Evolutionary conservation across 2,797 vertebrate genomes (phyloP).

Genomic region (Arrhamphus sclerolepis): DNA sequence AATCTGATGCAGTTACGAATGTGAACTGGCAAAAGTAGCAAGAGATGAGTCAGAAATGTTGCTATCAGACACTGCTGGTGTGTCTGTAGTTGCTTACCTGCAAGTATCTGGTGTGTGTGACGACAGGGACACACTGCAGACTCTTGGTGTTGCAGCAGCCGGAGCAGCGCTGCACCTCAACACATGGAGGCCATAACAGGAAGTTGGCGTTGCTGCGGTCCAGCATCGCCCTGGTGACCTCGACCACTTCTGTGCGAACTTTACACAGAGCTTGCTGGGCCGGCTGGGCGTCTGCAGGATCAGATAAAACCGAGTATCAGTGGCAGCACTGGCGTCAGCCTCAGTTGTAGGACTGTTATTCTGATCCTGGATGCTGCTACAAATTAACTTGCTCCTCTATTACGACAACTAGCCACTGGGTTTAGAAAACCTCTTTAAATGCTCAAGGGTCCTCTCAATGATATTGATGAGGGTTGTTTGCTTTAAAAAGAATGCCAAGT

Average conservation of each 20-base stretch:
- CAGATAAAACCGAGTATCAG: constrained; percentile 13
- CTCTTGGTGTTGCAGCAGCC: constrained; percentile 94
- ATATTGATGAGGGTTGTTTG: too few relatives aligned
- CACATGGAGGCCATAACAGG: constrained; percentile 92
- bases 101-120: constrained; percentile 80
- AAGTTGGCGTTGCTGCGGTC: constrained; percentile 95
- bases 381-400: too few relatives aligned
- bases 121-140: constrained; percentile 87
- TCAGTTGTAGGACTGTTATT: background rate
- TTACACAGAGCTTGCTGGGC: constrained; percentile 94
- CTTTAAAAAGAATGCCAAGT: too few relatives aligned
- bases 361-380: too few relatives aligned
- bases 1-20: too few relatives aligned
- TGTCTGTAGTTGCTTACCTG: constrained; percentile 71
- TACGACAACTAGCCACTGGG: too few relatives aligned
- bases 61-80: background rate
- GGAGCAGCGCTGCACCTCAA: constrained; percentile 96
- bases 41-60: background rate
- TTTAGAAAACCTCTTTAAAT: too few relatives aligned
- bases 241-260: constrained; percentile 91
- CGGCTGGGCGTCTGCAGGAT: constrained; percentile 79
- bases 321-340: background rate
- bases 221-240: constrained; percentile 91
- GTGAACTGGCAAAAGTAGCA: too few relatives aligned
- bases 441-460: too few relatives aligned